Base-by-base conservation (phyloP, 2,113 vertebrate genomes). In the pig (Sus scrofa) region DNA sequence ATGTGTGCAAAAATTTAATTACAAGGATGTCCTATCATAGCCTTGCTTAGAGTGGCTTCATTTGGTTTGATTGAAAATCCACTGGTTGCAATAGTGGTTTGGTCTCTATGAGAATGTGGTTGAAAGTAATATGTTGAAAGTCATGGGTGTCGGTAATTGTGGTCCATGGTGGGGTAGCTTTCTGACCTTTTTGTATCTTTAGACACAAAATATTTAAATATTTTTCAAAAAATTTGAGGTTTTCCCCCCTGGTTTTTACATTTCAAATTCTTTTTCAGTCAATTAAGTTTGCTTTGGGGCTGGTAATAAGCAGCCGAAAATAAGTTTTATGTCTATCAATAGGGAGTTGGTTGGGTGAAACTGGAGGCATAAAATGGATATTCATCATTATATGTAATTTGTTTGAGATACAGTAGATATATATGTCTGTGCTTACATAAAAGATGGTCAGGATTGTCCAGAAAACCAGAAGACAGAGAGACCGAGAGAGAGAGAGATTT, bases 1-100 rank as follows among this genome's bases (percentile, higher is more conserved):
- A 88, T 81, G 34, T 74, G n/a, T 83, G 24, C 81, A 97, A 94
- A 90, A 85, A 75, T 86, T 82, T 95, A 93, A 96, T 97, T 71
- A 86, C 3, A 63, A 86, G 73, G 86, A 84, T 74, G 39, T 44
- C 62, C n/a, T 63, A 50, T 73, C 30, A 16, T 12, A 71, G 60
- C n/a, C 68, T 87, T 3, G 1, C 83, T 94, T 34, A 58, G 52
- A 30, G 7, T 63, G 54, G n/a, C 34, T 86, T 88, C n/a, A 18
- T 81, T 30, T 65, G 93, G 56, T 92, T 75, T 85, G 54, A 54
- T 32, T 85, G 82, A 62, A 88, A 91, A 77, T 22, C 54, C 20
- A 44, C 0, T n/a, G 18, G 50, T 62, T 88, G n/a, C 30, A 39
- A 65, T 26, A 52, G 60, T 6, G 3, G 18, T 54, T 52, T 93